Base-by-base conservation (phyloP, 64 coral and sea anemone species). In the Porites lutea region DNA sequence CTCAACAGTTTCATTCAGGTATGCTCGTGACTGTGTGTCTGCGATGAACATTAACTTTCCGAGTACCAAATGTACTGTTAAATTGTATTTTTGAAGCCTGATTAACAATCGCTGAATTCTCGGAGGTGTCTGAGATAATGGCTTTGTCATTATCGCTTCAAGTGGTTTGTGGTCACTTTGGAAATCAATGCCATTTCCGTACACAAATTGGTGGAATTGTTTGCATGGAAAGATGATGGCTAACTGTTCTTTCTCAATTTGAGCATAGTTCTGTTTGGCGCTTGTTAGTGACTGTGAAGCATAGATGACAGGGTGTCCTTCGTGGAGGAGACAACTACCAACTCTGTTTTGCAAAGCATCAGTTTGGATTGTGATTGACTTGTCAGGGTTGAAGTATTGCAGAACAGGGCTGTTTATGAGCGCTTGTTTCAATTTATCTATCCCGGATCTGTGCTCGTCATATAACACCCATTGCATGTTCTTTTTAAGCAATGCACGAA, bases 151-250 rank as follows among this genome's bases (percentile, higher is more conserved):
- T 72, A 91, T 73, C 53, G 89, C 59, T 15, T 77, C 78, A 53
- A 91, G 58, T 53, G 79, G 78, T 21, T 91, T 91, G 89, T 91
- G 89, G 70, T 91, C 89, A 57, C 71, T 91, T 83, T 82, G 62
- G 13, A 91, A 20, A 72, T 48, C 45, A 91, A 71, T 55, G 64
- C 59, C 43, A 47, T 73, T 68, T 72, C 89, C 77, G 23, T 75
- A 75, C 20, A 91, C 48, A 73, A 75, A 82, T 61, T 91, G 68
- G 54, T 82, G 67, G 54, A 91, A 91, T 74, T 66, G 72, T 55
- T 55, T 37, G 27, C 27, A 37, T 37, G 27, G 0, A 37, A 37
- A 37, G 27, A 1, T 37, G 27, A 37, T 37, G 27, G 27, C 27
- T 37, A 37, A 37, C 27, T 37, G 27, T 37, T 37, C 27, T 37